Conservation (phyloP, 2,113 vertebrate genomes). For the Amphiprion percula region DNA sequence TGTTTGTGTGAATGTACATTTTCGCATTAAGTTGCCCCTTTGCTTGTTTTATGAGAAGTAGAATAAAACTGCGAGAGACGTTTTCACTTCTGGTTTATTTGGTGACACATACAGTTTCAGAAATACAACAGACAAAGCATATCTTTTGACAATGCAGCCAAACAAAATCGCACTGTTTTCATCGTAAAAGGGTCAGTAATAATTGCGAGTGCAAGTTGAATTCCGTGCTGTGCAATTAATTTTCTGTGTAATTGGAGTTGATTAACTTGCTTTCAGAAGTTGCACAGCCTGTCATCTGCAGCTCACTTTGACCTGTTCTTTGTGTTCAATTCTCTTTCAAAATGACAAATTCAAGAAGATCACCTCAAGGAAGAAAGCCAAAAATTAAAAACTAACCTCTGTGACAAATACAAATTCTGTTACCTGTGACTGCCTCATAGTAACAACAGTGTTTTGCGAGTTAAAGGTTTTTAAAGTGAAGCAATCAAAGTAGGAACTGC, state of each 20-base stretch:
- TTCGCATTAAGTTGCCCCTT: neutral
- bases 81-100: neutral
- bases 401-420: too few relatives aligned
- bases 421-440: too few relatives aligned
- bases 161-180: neutral
- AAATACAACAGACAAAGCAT: neutral
- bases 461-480: too few relatives aligned
- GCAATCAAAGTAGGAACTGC: too few relatives aligned
- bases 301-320: neutral
- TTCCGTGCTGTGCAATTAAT: neutral
- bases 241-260: neutral
- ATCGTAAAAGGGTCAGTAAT: neutral
- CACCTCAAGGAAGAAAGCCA: too few relatives aligned
- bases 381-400: too few relatives aligned
- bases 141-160: neutral
- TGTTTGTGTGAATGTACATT: conserved; percentile 27
- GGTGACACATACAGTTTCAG: neutral
- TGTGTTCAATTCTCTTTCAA: neutral
- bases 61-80: conserved; percentile 4
- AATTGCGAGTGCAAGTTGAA: neutral
- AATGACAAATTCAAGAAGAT: neutral
- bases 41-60: too few relatives aligned
- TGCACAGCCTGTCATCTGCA: neutral
- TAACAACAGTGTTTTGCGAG: too few relatives aligned
- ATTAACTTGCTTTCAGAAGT: neutral